phyloP scores from a whole-genome alignment of 2,888 invertebrate species.

The Zelleria hepariella region DNA sequence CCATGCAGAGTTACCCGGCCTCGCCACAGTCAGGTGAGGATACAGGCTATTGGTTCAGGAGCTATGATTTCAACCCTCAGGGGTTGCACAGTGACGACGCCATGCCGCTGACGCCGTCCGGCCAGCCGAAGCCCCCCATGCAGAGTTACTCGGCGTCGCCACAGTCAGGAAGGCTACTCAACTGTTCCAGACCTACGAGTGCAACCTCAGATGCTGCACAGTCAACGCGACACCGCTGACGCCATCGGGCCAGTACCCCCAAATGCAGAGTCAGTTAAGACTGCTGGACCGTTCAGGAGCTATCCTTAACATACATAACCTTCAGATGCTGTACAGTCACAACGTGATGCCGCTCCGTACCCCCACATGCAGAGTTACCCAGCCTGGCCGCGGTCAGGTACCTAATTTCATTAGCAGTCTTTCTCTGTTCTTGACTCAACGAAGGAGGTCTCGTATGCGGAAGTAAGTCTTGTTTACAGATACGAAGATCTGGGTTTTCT shows the following conservation, averaged over 20 bases:
- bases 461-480: too few relatives aligned
- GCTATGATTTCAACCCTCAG: too few relatives aligned
- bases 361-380: slow-evolving; percentile 46
- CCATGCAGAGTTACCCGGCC: slow-evolving; percentile 48
- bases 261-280: slow-evolving; percentile 48
- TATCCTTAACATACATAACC: slow-evolving; percentile 35
- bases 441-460: too few relatives aligned
- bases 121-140: slow-evolving; percentile 47
- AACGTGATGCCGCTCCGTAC: slow-evolving; percentile 35
- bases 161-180: slow-evolving; percentile 36
- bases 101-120: too few relatives aligned
- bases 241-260: slow-evolving; percentile 19
- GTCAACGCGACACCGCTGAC: slow-evolving; percentile 43
- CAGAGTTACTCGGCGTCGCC: slow-evolving; percentile 51
- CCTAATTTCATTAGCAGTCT: too few relatives aligned
- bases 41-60: too few relatives aligned
- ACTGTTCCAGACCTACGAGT: slow-evolving; percentile 22
- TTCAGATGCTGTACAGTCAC: slow-evolving; percentile 34
- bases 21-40: slow-evolving; percentile 56
- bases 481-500: too few relatives aligned
- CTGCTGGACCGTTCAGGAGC: slow-evolving; percentile 9
- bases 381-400: slow-evolving; percentile 54
- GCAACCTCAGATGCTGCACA: slow-evolving; percentile 31
- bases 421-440: too few relatives aligned
- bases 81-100: too few relatives aligned